Evolutionary conservation across 2,113 vertebrate species (phyloP).

Genomic region (Engystomops pustulosus): DNA sequence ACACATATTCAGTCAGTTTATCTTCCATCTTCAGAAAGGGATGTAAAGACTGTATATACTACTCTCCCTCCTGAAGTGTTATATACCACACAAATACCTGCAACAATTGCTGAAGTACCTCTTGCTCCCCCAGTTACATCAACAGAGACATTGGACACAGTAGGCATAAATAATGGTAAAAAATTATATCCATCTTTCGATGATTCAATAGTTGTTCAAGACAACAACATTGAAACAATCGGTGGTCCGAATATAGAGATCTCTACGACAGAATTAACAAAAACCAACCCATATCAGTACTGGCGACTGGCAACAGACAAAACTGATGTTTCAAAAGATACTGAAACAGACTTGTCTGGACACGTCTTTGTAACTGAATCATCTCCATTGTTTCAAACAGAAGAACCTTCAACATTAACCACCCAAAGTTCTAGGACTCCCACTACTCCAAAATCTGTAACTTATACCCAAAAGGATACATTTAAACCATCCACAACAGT

Average conservation of each 20-base stretch:
- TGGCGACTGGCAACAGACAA: neutral
- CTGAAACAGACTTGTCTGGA: neutral
- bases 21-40: neutral
- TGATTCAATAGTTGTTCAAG: neutral
- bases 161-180: accelerated
- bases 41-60: neutral
- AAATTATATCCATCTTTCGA: neutral
- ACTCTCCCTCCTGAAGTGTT: constrained; percentile 37
- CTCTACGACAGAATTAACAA: neutral
- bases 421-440: neutral
- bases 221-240: neutral
- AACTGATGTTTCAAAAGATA: neutral
- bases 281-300: neutral
- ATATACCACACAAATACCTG: neutral
- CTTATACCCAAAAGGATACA: neutral
- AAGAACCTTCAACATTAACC: neutral
- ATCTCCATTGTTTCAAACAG: constrained; percentile 25
- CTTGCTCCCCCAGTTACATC: neutral
- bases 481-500: neutral
- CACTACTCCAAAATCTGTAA: neutral
- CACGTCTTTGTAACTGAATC: neutral
- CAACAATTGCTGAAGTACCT: neutral
- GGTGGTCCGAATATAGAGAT: neutral
- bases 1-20: constrained; percentile 51
- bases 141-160: neutral